Conservation (phyloP, 2,113 vertebrate species). For the Salvator merianae region DNA sequence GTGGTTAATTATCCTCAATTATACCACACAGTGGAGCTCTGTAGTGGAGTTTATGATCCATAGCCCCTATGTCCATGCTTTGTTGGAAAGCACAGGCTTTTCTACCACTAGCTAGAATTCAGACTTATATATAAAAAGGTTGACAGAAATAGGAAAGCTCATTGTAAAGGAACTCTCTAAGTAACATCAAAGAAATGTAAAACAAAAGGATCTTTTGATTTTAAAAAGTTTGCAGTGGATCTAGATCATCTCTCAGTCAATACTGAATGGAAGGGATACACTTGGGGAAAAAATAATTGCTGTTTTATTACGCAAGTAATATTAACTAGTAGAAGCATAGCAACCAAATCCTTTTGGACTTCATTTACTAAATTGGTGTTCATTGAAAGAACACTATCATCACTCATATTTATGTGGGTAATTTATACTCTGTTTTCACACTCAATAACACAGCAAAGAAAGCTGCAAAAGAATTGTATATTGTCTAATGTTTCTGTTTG, state of each 20-base stretch:
- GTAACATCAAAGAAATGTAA: not conserved
- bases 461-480: not conserved
- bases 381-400: not conserved
- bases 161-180: not conserved
- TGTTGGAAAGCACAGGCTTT: not conserved
- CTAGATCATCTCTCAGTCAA: not conserved
- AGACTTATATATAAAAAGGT: no score
- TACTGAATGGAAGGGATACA: not conserved
- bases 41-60: not conserved
- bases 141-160: not conserved
- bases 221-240: slow-evolving; percentile 4
- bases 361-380: not conserved
- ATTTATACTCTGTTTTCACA: not conserved
- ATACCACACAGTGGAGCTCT: not conserved
- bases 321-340: slow-evolving; percentile 33
- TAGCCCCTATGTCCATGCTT: not conserved
- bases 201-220: not conserved
- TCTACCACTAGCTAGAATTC: not conserved
- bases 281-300: slow-evolving; percentile 46
- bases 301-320: slow-evolving; percentile 45
- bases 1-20: not conserved
- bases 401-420: not conserved
- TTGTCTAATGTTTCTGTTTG: not conserved
- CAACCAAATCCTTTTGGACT: slow-evolving; percentile 29
- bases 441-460: not conserved